Evolutionary conservation across 2,113 vertebrate genomes (phyloP).

Genomic region (Corydoras maculifer): DNA sequence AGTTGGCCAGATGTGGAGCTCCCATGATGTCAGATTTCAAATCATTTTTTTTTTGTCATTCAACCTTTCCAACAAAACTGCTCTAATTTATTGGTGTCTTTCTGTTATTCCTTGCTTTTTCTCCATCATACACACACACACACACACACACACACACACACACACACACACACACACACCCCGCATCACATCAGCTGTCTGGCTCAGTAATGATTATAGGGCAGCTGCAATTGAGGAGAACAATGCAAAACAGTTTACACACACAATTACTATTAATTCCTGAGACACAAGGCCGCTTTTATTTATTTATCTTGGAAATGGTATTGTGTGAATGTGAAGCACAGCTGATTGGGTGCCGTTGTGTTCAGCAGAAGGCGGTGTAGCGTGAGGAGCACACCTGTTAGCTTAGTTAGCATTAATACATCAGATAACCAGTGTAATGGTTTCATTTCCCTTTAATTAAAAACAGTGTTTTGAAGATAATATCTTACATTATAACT

Average conservation of each 20-base stretch:
- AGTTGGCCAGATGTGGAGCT: constrained; percentile 41
- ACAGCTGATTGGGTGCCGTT: constrained; percentile 59
- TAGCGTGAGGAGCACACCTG: constrained; percentile 70
- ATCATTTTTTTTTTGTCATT: constrained; percentile 32
- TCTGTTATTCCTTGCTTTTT: constrained; percentile 7
- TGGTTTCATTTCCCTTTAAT: too few species aligned
- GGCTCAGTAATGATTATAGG: constrained; percentile 56
- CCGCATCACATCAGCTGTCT: constrained; percentile 56
- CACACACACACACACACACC: constrained; percentile 2
- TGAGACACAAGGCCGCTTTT: constrained; percentile 60
- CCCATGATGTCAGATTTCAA: constrained; percentile 39
- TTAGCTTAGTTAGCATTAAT: constrained; percentile 34
- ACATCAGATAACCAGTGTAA: too few species aligned
- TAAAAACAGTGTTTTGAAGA: too few species aligned
- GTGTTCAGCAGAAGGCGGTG: constrained; percentile 49
- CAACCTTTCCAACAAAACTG: constrained; percentile 10
- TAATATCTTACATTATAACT: too few species aligned
- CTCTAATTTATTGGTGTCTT: constrained; percentile 24
- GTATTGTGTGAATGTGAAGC: constrained; percentile 59
- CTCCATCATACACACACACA: background rate
- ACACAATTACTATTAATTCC: constrained; percentile 74
- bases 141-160: constrained; percentile 26
- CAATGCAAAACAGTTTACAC: constrained; percentile 69
- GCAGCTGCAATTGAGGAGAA: constrained; percentile 63
- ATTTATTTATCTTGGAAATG: constrained; percentile 51